Evolutionary conservation across 2,888 invertebrate species (phyloP), one percentile per base, ranked within the genome.

Genomic region (Uloborus plumipes): DNA sequence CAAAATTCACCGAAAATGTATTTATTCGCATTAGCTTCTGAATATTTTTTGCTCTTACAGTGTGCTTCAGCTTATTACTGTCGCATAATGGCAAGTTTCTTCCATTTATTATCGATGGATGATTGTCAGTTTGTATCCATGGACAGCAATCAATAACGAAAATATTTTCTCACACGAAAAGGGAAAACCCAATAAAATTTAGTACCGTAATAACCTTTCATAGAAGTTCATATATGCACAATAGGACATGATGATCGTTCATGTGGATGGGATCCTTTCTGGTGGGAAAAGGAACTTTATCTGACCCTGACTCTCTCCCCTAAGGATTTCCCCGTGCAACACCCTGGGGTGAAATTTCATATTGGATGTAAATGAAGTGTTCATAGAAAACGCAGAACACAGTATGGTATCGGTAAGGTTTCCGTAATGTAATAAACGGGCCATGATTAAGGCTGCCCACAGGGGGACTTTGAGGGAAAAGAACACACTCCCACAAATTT

Each of bases 291-390:
- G 39, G 39, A 39, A 39, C 39, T 9, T 39, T 39, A 39, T 39
- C 39, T 39, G 62, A 31, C 31, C 22, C 14, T 26, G 62, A 13
- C 31, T 31, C 61, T 31, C 22, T 22, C 31, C 22, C 22, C n/a
- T 13, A n/a, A 65, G 18, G 14, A 18, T 49, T 49, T n/a, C 59
- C 66, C 49, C 59, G 20, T 31, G 26, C 20, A 59, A 49, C 75
- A 74, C 75, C 75, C 75, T 65, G 62, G 77, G 77, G 77, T 70
- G 64, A 78, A 78, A 71, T 78, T 78, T 78, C 77, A 71, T 78
- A 70, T 70, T 47, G 64, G 65, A 78, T 71, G 77, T 65, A 78
- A 78, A 78, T 78, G 77, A 71, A 71, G 77, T 58, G 71, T 64
- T 26, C 55, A 39, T 18, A 50, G 18, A 75, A 67, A 67, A 26